Evolutionary conservation across 2,113 vertebrate species (phyloP).

Genomic region (Dryoscopus gambensis): DNA sequence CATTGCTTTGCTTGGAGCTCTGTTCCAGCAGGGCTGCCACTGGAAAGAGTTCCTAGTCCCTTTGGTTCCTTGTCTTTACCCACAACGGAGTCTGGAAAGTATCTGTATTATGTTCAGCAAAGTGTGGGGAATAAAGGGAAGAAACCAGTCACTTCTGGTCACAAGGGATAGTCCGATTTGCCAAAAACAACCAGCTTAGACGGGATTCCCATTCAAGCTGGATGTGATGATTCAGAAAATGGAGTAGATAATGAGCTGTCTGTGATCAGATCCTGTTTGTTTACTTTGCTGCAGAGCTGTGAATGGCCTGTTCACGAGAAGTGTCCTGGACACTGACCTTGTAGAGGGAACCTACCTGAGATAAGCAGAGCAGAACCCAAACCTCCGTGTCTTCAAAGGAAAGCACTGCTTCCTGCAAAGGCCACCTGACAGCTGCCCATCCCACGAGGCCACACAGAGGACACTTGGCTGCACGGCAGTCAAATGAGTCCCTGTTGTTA

Average conservation of each 20-base stretch:
- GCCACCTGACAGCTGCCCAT: background rate
- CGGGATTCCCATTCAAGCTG: background rate
- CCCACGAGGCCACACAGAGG: background rate
- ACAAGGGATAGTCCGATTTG: background rate
- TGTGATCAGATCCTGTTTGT: constrained; percentile 9
- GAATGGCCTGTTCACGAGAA: background rate
- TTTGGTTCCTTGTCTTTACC: constrained; percentile 1
- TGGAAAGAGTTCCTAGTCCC: background rate
- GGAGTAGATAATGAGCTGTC: constrained; percentile 28
- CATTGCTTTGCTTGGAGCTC: background rate
- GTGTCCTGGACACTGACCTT: background rate
- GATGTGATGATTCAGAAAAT: constrained; percentile 39
- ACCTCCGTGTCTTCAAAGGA: background rate
- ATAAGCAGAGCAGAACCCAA: background rate
- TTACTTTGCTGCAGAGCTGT: constrained; percentile 9
- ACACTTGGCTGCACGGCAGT: background rate
- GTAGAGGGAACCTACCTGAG: background rate
- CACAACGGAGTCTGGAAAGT: background rate
- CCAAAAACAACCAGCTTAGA: constrained; percentile 6
- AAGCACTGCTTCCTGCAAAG: background rate
- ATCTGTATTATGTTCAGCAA: background rate
- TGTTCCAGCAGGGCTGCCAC: background rate
- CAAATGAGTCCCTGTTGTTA: background rate
- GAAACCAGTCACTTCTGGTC: constrained; percentile 17
- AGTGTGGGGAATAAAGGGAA: background rate